Base-by-base conservation (phyloP, 2,888 invertebrate species). In the Hedya salicella region DNA sequence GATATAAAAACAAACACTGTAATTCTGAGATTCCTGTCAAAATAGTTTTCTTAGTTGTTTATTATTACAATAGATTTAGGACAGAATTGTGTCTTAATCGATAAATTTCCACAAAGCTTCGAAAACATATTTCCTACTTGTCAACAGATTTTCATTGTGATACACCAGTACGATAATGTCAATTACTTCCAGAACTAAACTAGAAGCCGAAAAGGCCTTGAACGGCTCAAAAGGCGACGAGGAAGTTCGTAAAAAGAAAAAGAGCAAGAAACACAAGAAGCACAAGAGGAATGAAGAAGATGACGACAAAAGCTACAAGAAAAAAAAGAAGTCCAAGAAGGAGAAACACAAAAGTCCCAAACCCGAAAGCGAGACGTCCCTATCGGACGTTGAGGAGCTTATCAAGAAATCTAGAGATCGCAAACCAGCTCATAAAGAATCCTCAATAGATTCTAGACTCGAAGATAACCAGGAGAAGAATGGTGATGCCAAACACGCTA, bases 181-280 rank as follows among this genome's bases (percentile, higher is more conserved):
- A 13, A 14, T 21, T 42, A 13, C 11, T 82, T 82, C 42, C 78
- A 85, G 85, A 70, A 69, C 66, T 53, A 76, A 75, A 66, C 62
- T 68, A 49, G 79, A 78, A 30, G 30, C 75, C 25, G 83, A 83
- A 40, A 80, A 78, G 54, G 78, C 82, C 0, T 71, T 78, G 1
- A 82, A 85, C 66, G 82, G 77, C 8, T 81, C 78, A 9, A 73
- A 70, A 42, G 54, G 78, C 48, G 85, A 87, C 17, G 86, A 87
- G n/a, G 87, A 87, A 46, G 73, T 62, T 14, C 91, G 85, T 71
- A 94, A 91, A 71, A 92, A 87, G 71, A 94, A 93, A 75, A 94
- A 93, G 70, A 82, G 79, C 42, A 94, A 94, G 73, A 94, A 94
- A 72, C 93, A 95, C 75, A 95, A 95, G 80, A 96, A 96, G 84